Evolutionary conservation across 2,113 vertebrate genomes (phyloP), one percentile per base, ranked within the genome.

Genomic region (Seriola quinqueradiata): DNA sequence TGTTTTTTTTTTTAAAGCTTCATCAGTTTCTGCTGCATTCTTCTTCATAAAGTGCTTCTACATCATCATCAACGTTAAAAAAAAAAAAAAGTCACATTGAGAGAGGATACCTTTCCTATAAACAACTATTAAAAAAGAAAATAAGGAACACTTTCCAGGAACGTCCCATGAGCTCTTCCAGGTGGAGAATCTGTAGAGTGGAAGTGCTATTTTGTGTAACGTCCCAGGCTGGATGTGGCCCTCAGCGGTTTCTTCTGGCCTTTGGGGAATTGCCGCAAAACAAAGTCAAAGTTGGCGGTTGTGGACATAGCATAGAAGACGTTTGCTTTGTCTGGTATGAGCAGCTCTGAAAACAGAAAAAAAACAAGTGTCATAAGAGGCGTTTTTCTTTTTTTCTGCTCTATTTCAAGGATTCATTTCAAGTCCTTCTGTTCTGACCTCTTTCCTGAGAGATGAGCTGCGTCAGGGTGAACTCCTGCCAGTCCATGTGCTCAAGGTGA

Each of bases 261-360:
- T 72, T 85, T 91, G 52, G 72, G 50, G 36, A 71, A 75, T 25
- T 72, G 88, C 3, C 95, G 94, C 25, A 97, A 87, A 40, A 97
- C 70, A 66, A 97, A 97, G 92, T 97, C 96, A 52, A 95, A 95
- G 32, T 96, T 93, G 1, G 93, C 89, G 0, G 92, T 81, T 0
- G 96, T 96, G 71, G 91, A 97, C 97, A 97, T 97, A 0, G 96
- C 96, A 0, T 97, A 97, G 90, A 97, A 97, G 77, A 96, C 96
- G 0, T 97, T 97, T 42, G 97, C 96, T 0, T 96, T 95, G 81
- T 97, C 95, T 0, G 97, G 97, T 73, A 97, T 96, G 70, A 95
- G 92, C 79, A 97, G 88, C 88, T 96, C 97, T 97, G 94, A 2
- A 86, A 86, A 66, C 9, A 67, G 12, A 69, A 60, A 50, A 23